Percentiles rank a stretch among this genome's conserved stretches.
Evolutionary conservation across 2,797 vertebrate species (phyloP).

Genomic region (Coranthus polyacanthus): DNA sequence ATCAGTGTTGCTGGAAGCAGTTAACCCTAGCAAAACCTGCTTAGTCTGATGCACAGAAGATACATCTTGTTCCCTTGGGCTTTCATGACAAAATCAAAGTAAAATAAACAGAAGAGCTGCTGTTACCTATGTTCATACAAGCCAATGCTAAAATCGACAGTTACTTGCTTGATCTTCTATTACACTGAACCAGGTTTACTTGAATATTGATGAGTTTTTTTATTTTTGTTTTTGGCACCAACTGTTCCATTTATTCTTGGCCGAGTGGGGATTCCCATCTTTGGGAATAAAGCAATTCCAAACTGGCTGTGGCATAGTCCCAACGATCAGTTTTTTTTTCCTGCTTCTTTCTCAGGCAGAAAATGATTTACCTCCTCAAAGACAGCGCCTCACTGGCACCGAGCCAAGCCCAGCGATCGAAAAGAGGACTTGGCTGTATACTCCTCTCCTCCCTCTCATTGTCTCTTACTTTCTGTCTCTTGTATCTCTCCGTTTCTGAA

Average conservation of each 20-base stretch:
- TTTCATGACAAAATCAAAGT: constrained; percentile 18
- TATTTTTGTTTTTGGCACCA: constrained; percentile 70
- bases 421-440: constrained; percentile 68
- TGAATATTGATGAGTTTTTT: constrained; percentile 83
- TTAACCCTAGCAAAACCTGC: constrained; percentile 38
- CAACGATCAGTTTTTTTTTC: constrained; percentile 77
- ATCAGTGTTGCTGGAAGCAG: constrained; percentile 23
- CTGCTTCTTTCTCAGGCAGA: constrained; percentile 81
- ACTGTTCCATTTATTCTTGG: constrained; percentile 84
- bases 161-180: constrained; percentile 39
- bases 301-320: constrained; percentile 74
- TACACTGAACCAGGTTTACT: constrained; percentile 66
- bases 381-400: constrained; percentile 77
- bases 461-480: constrained; percentile 34
- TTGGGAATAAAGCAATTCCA: constrained; percentile 83
- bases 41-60: constrained; percentile 40
- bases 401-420: constrained; percentile 78
- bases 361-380: constrained; percentile 84
- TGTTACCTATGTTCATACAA: constrained; percentile 27
- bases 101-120: constrained; percentile 37
- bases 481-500: constrained; percentile 40
- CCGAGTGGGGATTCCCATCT: constrained; percentile 82
- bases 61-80: constrained; percentile 28
- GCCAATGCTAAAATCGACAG: constrained; percentile 42
- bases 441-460: constrained; percentile 55